Evolutionary conservation across 2,797 vertebrate genomes (phyloP).

Genomic region (Melopsittacus undulatus): DNA sequence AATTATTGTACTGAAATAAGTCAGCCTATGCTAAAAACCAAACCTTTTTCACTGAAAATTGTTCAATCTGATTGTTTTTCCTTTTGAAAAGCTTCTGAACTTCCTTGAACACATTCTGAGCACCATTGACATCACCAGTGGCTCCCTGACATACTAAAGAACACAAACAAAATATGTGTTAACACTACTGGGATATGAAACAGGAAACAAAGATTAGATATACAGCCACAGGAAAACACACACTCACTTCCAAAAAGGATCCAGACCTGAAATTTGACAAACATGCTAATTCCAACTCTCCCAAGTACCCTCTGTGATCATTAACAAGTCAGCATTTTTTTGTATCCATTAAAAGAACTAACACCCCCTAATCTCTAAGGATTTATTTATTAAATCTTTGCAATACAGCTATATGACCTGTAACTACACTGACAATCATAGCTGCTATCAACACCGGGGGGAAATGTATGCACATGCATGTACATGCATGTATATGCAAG

Average conservation of each 20-base stretch:
- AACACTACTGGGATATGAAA: background rate
- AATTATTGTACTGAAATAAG: background rate
- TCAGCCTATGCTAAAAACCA: background rate
- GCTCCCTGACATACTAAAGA: slow-evolving; percentile 93
- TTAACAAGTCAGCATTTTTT: background rate
- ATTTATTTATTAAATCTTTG: background rate
- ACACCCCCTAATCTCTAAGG: background rate
- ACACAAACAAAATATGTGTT: background rate
- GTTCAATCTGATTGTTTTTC: slow-evolving; percentile 98
- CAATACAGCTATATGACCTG: background rate
- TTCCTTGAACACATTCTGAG: slow-evolving; percentile 88
- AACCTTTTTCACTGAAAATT: slow-evolving; percentile 94
- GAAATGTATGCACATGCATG: background rate
- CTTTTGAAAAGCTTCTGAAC: slow-evolving; percentile 95
- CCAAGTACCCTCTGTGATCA: background rate
- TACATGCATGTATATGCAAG: accelerated
- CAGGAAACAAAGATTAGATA: background rate
- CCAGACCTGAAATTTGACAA: background rate
- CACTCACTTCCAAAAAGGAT: background rate
- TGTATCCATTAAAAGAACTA: background rate
- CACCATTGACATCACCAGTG: slow-evolving; percentile 88
- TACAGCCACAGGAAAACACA: background rate
- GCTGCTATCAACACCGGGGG: accelerated
- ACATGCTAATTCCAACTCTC: background rate
- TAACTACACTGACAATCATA: background rate